These are phyloP conservation scores for Trilocha varians DNA, from an alignment of 2,888 invertebrate genomes.

Conservation along the genomic window DNA sequence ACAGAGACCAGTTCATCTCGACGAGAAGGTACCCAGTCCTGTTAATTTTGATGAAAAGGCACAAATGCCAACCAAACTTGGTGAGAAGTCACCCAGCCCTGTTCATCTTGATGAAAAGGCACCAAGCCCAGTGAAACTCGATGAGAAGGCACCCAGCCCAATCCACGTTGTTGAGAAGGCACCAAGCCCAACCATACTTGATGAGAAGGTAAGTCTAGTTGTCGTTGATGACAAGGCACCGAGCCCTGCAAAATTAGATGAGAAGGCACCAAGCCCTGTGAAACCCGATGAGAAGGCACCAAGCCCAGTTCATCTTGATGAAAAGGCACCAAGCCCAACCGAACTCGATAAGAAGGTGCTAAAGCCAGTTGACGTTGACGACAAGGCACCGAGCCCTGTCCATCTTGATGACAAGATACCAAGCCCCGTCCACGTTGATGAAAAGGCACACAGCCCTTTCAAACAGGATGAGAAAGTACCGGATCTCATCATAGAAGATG, in stretches of 20 bases:
- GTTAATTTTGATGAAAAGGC: slow-evolving; percentile 1
- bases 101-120: not conserved
- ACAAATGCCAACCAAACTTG: not conserved
- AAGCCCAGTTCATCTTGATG: slow-evolving; percentile 1
- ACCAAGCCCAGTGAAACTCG: not conserved
- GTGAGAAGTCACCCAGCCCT: slow-evolving; percentile 2
- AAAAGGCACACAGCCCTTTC: slow-evolving; percentile 9
- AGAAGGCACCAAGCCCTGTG: not conserved
- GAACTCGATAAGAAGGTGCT: slow-evolving; percentile 2
- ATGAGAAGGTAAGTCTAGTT: not conserved
- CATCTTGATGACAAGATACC: slow-evolving; percentile 9
- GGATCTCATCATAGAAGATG: not conserved
- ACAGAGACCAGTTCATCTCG: not conserved
- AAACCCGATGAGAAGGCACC: not conserved
- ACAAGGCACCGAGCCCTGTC: too few species aligned
- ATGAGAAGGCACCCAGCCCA: not conserved
- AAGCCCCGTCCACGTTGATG: slow-evolving; percentile 7
- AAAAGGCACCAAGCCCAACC: not conserved
- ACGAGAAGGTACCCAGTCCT: not conserved
- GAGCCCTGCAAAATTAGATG: not conserved
- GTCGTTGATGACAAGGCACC: slow-evolving; percentile 2
- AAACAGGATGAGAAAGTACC: too few species aligned
- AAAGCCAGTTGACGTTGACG: slow-evolving; percentile 1
- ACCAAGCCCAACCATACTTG: slow-evolving; percentile 4
- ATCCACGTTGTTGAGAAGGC: not conserved